A percentile compares a stretch with the other conserved stretches of the same genome.
Evolutionary conservation across 1,140 invertebrate species (phyloP).

Genomic region (Matsumurasca onukii): DNA sequence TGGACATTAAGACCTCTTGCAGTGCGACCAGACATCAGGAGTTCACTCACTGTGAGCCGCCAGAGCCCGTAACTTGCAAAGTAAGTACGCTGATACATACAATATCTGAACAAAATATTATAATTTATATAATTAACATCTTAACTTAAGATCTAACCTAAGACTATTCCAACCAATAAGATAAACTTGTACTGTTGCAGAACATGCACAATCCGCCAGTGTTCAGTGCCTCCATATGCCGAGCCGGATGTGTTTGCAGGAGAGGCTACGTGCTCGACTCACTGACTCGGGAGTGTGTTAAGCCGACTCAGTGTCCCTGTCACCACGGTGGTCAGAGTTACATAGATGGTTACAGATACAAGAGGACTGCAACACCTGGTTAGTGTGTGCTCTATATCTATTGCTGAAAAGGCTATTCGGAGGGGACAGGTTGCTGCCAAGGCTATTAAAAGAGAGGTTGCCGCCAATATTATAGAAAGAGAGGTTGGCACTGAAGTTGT

Average conservation of each 20-base stretch:
- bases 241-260: conserved; percentile 76
- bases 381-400: no score
- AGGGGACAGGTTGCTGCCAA: no score
- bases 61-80: conserved; percentile 76
- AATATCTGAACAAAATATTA: no score
- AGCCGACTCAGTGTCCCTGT: conserved; percentile 74
- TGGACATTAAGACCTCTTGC: conserved; percentile 60
- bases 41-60: conserved; percentile 73
- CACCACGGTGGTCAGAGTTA: conserved; percentile 85
- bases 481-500: no score
- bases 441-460: no score
- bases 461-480: no score
- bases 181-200: conserved; percentile 43
- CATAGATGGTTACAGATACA: conserved; percentile 71
- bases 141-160: no score
- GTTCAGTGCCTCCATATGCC: conserved; percentile 59
- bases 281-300: conserved; percentile 65
- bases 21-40: conserved; percentile 60
- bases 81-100: conserved; percentile 48
- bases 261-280: conserved; percentile 71
- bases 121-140: no score
- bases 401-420: no score
- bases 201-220: conserved; percentile 67
- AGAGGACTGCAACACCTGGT: conserved; percentile 84
- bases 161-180: neutral